Evolutionary conservation across 2,888 invertebrate species (phyloP).

Genomic region (Plagodis pulveraria): DNA sequence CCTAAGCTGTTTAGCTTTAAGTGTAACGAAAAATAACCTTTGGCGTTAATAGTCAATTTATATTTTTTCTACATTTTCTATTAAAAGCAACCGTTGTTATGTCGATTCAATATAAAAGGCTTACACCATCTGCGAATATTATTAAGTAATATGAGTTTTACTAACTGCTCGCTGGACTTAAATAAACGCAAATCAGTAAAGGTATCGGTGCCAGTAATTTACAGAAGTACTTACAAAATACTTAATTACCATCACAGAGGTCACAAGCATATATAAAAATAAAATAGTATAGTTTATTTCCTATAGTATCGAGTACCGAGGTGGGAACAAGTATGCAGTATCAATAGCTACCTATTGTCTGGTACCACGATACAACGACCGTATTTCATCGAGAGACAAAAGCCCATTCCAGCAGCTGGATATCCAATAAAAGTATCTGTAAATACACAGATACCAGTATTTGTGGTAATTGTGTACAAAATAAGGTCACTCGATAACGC

Average conservation of each 20-base stretch:
- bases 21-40: constrained; percentile 5
- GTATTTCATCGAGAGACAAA: constrained; percentile 53
- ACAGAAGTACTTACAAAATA: neutral
- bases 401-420: constrained; percentile 41
- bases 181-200: neutral
- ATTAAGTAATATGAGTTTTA: too few relatives aligned
- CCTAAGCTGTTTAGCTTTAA: constrained; percentile 17
- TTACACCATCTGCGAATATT: too few relatives aligned
- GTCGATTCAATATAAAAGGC: too few relatives aligned
- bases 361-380: constrained; percentile 33
- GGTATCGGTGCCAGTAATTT: neutral
- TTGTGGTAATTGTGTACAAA: constrained; percentile 35
- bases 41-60: too few relatives aligned
- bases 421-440: constrained; percentile 46
- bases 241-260: constrained; percentile 18
- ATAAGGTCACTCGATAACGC: constrained; percentile 38
- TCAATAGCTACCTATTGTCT: constrained; percentile 18
- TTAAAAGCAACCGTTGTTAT: too few relatives aligned
- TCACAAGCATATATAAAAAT: constrained; percentile 21
- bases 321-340: neutral
- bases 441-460: constrained; percentile 39
- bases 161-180: too few relatives aligned
- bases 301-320: constrained; percentile 9
- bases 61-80: too few relatives aligned
- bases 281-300: constrained; percentile 60